Conservation (phyloP, 1,140 invertebrate genomes). For the Augochlora pura region DNA sequence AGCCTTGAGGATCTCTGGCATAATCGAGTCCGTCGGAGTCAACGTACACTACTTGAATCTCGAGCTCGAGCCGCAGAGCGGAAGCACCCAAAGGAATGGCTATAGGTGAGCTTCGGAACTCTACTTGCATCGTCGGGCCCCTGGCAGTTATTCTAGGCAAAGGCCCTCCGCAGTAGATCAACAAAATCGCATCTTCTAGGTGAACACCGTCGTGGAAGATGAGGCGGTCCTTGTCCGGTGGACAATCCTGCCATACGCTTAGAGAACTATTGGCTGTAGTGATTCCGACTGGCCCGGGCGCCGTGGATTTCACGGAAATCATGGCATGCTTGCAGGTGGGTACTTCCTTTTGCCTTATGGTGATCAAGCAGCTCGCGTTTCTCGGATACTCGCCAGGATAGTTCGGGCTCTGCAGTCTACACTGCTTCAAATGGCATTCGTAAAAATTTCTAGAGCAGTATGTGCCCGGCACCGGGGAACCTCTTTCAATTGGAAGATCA, state of each 20-base stretch:
- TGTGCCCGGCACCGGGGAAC: conserved; percentile 90
- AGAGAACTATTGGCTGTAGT: conserved; percentile 84
- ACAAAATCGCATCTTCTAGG: conserved; percentile 89
- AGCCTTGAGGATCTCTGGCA: conserved; percentile 81
- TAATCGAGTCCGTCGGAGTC: conserved; percentile 90
- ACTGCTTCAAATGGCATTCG: conserved; percentile 91
- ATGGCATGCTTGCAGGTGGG: conserved; percentile 93
- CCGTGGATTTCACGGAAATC: conserved; percentile 85
- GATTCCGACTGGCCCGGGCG: conserved; percentile 54
- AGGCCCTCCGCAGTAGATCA: conserved; percentile 93
- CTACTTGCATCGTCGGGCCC: conserved; percentile 91
- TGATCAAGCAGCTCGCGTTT: conserved; percentile 92
- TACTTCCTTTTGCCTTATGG: conserved; percentile 89
- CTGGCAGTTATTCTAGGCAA: conserved; percentile 85
- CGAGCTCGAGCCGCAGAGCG: conserved; percentile 88
- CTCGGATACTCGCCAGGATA: conserved; percentile 95
- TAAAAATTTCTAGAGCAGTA: conserved; percentile 94
- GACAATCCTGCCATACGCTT: conserved; percentile 91
- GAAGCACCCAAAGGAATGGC: conserved; percentile 86
- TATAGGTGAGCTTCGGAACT: conserved; percentile 89
- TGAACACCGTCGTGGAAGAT: conserved; percentile 92
- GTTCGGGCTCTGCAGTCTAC: conserved; percentile 92
- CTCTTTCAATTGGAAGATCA: conserved; percentile 86
- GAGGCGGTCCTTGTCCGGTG: conserved; percentile 89
- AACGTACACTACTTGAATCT: conserved; percentile 92